phyloP scores from a whole-genome alignment of 2,888 invertebrate genomes.

The Microctonus hyperodae region DNA sequence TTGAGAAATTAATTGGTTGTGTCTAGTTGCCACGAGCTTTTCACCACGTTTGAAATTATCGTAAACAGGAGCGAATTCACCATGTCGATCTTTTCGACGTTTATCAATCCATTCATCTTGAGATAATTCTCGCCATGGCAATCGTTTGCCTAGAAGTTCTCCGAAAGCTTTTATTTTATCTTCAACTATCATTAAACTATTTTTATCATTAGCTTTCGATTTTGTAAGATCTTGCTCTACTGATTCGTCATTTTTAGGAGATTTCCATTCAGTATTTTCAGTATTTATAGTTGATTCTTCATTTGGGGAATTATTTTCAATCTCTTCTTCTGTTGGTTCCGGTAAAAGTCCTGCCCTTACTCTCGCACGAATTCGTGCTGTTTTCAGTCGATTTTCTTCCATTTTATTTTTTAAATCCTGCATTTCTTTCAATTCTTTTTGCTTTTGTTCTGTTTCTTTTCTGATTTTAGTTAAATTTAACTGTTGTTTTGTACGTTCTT shows the following conservation, averaged over 20 bases:
- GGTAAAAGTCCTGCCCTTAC: slow-evolving; percentile 77
- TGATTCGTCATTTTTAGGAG: slow-evolving; percentile 32
- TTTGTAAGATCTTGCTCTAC: slow-evolving; percentile 12
- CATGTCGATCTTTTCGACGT: slow-evolving; percentile 73
- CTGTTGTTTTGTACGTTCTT: slow-evolving; percentile 80
- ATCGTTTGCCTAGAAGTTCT: slow-evolving; percentile 60
- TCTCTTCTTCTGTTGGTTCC: slow-evolving; percentile 55
- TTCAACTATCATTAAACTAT: slow-evolving; percentile 50
- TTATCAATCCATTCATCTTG: slow-evolving; percentile 82
- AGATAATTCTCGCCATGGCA: slow-evolving; percentile 70
- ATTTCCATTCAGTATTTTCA: slow-evolving; percentile 37
- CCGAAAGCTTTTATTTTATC: slow-evolving; percentile 57
- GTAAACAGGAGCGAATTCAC: slow-evolving; percentile 79
- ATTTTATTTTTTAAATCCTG: slow-evolving; percentile 72
- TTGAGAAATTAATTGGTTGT: slow-evolving; percentile 25
- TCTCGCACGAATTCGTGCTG: slow-evolving; percentile 77
- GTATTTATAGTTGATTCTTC: slow-evolving; percentile 38
- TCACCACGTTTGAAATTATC: slow-evolving; percentile 48
- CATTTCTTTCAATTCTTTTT: slow-evolving; percentile 70
- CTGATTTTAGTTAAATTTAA: slow-evolving; percentile 76
- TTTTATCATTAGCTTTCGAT: slow-evolving; percentile 40
- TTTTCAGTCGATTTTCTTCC: slow-evolving; percentile 74
- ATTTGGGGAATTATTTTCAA: slow-evolving; percentile 35
- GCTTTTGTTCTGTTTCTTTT: slow-evolving; percentile 74
- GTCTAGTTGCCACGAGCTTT: slow-evolving; percentile 33